Evolutionary conservation across 2,113 vertebrate genomes (phyloP).

Genomic region (Trachemys scripta): DNA sequence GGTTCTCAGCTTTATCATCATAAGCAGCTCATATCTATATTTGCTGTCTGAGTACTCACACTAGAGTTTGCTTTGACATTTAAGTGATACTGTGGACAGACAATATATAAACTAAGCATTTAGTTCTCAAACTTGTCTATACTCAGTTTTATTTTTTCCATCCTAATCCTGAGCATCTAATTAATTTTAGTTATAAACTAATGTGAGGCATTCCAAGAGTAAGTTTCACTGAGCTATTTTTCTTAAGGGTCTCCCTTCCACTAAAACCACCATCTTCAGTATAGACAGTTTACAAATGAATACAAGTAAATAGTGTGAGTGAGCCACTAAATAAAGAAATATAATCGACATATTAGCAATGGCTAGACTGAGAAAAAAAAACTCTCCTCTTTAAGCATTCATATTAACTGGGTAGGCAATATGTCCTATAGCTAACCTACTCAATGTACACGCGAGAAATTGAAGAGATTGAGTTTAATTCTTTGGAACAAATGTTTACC

Average conservation of each 20-base stretch:
- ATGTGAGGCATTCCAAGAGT: constrained; percentile 7
- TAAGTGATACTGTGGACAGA: neutral
- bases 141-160: neutral
- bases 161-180: constrained; percentile 11
- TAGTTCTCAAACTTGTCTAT: constrained; percentile 28
- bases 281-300: neutral
- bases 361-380: neutral
- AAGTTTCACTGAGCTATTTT: neutral
- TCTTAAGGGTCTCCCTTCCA: neutral
- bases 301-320: neutral
- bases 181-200: constrained; percentile 21
- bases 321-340: neutral
- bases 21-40: neutral
- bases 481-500: constrained; percentile 20
- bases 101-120: neutral
- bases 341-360: neutral
- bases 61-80: neutral
- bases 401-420: neutral
- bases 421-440: neutral
- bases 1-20: neutral
- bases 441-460: neutral
- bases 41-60: accelerated
- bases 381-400: neutral
- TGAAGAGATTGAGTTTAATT: neutral
- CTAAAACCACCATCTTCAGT: neutral